Evolutionary conservation across 2,797 vertebrate genomes (phyloP).

Genomic region (Alfaro cultratus): DNA sequence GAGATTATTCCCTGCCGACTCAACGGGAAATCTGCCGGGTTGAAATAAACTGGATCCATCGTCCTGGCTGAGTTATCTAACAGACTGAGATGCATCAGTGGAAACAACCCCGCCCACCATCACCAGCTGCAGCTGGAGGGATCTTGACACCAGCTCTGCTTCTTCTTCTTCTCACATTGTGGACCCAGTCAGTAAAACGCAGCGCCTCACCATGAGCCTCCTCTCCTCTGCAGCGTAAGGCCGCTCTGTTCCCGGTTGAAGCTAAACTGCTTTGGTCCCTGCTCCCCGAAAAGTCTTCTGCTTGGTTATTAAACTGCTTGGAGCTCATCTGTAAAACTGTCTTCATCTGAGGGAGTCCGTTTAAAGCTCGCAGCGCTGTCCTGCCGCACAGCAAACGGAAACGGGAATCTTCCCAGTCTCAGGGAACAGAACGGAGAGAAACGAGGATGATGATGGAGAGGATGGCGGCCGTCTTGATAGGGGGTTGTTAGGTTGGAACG

Average conservation of each 20-base stretch:
- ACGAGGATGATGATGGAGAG: slow-evolving; percentile 29
- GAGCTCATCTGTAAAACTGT: not conserved
- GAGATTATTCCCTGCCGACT: not conserved
- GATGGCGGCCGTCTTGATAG: slow-evolving; percentile 7
- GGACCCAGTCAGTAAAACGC: not conserved
- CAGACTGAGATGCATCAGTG: slow-evolving; percentile 9
- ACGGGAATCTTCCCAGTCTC: slow-evolving; percentile 22
- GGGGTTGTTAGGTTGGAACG: slow-evolving; percentile 17
- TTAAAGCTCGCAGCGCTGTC: not conserved
- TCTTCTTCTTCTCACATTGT: not conserved
- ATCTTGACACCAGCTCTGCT: not conserved
- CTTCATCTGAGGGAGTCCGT: not conserved
- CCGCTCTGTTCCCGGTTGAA: not conserved
- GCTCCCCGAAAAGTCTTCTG: not conserved
- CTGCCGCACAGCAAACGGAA: slow-evolving; percentile 15
- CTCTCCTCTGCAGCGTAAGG: not conserved
- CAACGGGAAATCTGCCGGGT: not conserved
- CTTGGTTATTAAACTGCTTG: not conserved
- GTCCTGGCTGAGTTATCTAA: not conserved
- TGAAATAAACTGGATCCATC: not conserved
- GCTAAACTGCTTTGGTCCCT: not conserved
- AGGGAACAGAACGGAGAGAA: slow-evolving; percentile 19
- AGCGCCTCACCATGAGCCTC: not conserved
- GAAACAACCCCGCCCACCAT: not conserved
- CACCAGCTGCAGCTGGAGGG: not conserved